Evolutionary conservation across 2,888 invertebrate species (phyloP).

Genomic region (Formica aserva): DNA sequence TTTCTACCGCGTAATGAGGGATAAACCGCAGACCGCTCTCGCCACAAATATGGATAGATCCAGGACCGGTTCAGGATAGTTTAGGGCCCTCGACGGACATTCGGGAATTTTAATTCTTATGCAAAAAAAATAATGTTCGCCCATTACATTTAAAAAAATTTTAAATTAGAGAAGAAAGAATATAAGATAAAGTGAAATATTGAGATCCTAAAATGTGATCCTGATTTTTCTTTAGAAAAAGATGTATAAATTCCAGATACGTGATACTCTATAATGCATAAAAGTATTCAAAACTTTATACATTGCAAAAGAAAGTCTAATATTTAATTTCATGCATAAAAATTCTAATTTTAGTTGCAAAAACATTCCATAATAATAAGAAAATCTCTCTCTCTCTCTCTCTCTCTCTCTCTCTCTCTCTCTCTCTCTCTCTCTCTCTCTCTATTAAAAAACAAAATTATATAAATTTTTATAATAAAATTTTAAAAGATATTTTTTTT

Average conservation of each 20-base stretch:
- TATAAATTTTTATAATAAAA: neutral
- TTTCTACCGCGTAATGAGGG: slow-evolving; percentile 77
- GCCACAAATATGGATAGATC: slow-evolving; percentile 58
- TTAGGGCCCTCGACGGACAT: neutral
- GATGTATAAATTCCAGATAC: neutral
- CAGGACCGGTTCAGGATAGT: slow-evolving; percentile 44
- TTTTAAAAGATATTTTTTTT: neutral
- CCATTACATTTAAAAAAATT: neutral
- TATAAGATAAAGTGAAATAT: neutral
- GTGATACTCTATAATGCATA: neutral
- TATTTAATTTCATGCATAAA: neutral
- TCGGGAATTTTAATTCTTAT: slow-evolving; percentile 4
- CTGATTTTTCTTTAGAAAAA: neutral
- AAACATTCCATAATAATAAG: neutral
- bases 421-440: too few relatives aligned
- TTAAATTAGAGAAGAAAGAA: neutral
- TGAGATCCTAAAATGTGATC: neutral
- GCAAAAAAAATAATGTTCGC: neutral
- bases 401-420: too few relatives aligned
- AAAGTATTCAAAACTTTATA: neutral
- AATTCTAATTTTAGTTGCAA: neutral
- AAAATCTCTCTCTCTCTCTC: neutral
- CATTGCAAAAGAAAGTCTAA: neutral
- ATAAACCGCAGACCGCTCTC: slow-evolving; percentile 75
- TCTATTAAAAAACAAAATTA: neutral